phyloP scores from a whole-genome alignment of 2,113 vertebrate species.

The Corythaeola cristata region DNA sequence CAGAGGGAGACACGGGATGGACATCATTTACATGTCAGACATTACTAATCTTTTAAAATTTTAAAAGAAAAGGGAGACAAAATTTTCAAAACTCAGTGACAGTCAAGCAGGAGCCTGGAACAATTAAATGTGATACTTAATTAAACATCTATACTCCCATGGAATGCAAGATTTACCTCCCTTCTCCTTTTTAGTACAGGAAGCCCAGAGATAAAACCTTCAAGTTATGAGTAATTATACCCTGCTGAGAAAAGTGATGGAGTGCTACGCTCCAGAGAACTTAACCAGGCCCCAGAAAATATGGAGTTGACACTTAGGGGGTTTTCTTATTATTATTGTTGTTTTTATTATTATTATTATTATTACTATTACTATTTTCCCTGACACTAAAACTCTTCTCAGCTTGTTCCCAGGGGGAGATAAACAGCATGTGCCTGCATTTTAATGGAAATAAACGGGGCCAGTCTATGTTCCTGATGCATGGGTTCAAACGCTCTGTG shows the following conservation, averaged over 20 bases:
- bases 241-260: slow-evolving; percentile 74
- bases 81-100: neutral
- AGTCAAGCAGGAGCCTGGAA: slow-evolving; percentile 29
- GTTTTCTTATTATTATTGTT: slow-evolving; percentile 52
- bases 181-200: slow-evolving; percentile 41
- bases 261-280: slow-evolving; percentile 68
- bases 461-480: neutral
- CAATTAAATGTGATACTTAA: slow-evolving; percentile 70
- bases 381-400: slow-evolving; percentile 59
- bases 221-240: slow-evolving; percentile 69
- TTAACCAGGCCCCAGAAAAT: slow-evolving; percentile 69
- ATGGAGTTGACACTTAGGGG: slow-evolving; percentile 61
- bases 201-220: slow-evolving; percentile 65
- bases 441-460: slow-evolving; percentile 54
- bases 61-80: neutral
- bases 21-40: neutral
- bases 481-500: neutral
- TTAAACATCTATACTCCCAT: slow-evolving; percentile 62
- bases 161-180: slow-evolving; percentile 44
- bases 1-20: neutral
- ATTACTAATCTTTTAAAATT: neutral
- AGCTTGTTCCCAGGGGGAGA: slow-evolving; percentile 66
- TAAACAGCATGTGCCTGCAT: slow-evolving; percentile 49
- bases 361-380: slow-evolving; percentile 52
- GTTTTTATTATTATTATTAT: slow-evolving; percentile 51